These are phyloP conservation scores for Isoperla grammatica DNA, from an alignment of 2,888 invertebrate species.

Conservation along the genomic window DNA sequence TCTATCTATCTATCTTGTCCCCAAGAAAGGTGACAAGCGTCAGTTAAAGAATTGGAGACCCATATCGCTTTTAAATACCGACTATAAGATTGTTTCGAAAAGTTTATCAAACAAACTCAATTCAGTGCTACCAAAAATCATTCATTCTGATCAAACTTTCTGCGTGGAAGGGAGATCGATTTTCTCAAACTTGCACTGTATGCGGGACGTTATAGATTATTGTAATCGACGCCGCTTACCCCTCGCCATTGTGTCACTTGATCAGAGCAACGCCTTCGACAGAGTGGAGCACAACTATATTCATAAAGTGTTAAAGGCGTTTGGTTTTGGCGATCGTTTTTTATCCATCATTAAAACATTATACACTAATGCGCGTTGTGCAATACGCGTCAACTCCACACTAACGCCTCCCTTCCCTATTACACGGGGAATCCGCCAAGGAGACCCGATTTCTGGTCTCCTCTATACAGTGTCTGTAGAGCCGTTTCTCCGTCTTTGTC, in stretches of 20 bases:
- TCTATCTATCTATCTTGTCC: too few species aligned
- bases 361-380: background rate
- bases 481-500: too few species aligned
- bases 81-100: background rate
- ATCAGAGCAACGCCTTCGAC: background rate
- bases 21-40: background rate
- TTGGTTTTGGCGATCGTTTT: too few species aligned
- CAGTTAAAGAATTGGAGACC: background rate
- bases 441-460: too few species aligned
- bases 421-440: background rate
- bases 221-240: background rate
- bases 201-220: background rate
- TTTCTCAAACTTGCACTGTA: background rate
- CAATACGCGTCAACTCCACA: background rate
- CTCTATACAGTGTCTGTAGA: too few species aligned
- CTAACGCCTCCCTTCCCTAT: background rate
- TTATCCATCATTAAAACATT: background rate
- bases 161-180: background rate
- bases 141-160: background rate
- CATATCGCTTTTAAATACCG: background rate
- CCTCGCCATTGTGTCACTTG: background rate
- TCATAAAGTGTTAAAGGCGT: background rate
- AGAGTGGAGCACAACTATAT: background rate
- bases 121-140: background rate
- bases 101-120: background rate